Evolutionary conservation across 1,140 invertebrate species (phyloP), one percentile per base, ranked within the genome.

Genomic region (Hesperophylax magnus): DNA sequence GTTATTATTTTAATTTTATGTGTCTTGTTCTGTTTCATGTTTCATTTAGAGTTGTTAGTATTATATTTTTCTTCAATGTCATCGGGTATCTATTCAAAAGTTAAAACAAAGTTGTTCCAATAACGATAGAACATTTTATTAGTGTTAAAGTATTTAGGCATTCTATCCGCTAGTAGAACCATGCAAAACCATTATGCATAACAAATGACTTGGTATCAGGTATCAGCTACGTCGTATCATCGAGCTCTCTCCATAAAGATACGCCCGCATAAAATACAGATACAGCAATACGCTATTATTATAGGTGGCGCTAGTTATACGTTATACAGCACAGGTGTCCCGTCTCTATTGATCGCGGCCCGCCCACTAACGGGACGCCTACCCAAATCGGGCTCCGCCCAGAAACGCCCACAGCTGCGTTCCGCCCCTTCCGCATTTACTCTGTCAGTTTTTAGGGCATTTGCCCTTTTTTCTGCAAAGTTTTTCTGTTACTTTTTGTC

Each of bases 181-280:
- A 27, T 31, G 0, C 14, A 24, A 24, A 65, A 65, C 2, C 24
- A 31, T 18, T 24, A 14, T 27, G 15, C 1, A 65, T 24, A 65
- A 65, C 15, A 24, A 65, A 65, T 65, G 31, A 22, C 18, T 14
- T 3, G 3, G 8, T n/a, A 65, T 34, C n/a, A 15, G 63, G 63
- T 17, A 67, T 67, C 63, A 22, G 15, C 31, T 1, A 3, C 9
- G 63, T 31, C 22, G 31, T 8, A 22, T 67, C 31, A 67, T 67
- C 63, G 63, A 67, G n/a, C 11, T 67, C 63, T 17, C 63, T 65
- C 58, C 58, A 24, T 24, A 24, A 61, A 61, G 18, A 61, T 18
- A 18, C n/a, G 18, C 18, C 58, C 20, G 58, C 6, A 61, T 20
- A 8, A 61, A 22, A 14, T 47, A 47, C 39, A 47, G 11, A 47